Evolutionary conservation across 2,113 vertebrate species (phyloP), one percentile per base, ranked within the genome.

Genomic region (Gobio gobio): DNA sequence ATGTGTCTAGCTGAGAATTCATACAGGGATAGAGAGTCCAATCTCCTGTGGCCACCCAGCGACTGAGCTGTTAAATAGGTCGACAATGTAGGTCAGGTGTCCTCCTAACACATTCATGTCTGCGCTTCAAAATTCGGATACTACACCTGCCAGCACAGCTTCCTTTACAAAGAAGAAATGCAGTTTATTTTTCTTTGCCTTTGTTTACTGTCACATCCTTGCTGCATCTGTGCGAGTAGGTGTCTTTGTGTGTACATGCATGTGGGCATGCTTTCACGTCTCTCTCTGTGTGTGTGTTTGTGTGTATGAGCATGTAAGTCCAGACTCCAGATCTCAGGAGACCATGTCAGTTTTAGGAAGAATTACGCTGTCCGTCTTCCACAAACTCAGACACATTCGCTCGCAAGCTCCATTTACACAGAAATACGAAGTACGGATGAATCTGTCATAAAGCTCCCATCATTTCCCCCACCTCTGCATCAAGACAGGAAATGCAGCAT

Each of bases 291-390:
- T n/a, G n/a, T n/a, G n/a, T 77, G 54, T 73, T 6, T 68, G 49
- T 58, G 13, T 77, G 45, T 78, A 24, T 36, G 72, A 18, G 68
- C 59, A 26, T 86, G 36, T 29, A 40, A 16, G 85, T 76, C 88
- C 88, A 49, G 72, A 64, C 74, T 76, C 88, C 88, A 49, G 72
- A 64, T 76, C 88, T 58, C 24, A 61, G 49, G 81, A 18, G 84
- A 64, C 47, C 14, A 89, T 70, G 26, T 81, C 87, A 87, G 88
- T 88, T 91, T 89, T 86, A 45, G 61, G 49, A 61, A 14, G 80
- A 84, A 70, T 5, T 49, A 86, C 51, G 83, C 85, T 87, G 87
- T 75, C 90, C 88, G 91, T 88, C 29, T 29, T 29, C 2, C 85
- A 85, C 24, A 86, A 40, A 43, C 86, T 87, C 74, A n/a, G 26